Percentiles rank a stretch among this genome's conserved stretches.
These are phyloP conservation scores for Tipula unca DNA, from an alignment of 2,888 invertebrate species.

Conservation along the genomic window DNA sequence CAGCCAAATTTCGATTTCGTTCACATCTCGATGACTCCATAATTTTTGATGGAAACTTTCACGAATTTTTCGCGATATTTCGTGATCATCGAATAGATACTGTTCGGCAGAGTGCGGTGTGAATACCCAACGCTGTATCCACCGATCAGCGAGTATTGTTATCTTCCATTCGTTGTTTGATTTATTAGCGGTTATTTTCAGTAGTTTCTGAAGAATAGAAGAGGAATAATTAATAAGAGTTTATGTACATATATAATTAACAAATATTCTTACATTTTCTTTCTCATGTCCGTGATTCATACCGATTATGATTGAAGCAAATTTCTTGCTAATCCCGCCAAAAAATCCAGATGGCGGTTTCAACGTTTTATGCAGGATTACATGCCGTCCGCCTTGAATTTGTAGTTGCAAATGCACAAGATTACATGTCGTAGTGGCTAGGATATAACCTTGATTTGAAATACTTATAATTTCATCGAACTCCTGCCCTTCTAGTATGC, in stretches of 20 bases:
- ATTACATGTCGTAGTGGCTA: conserved; percentile 88
- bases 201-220: conserved; percentile 44
- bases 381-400: conserved; percentile 56
- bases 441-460: conserved; percentile 62
- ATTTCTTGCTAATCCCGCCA: conserved; percentile 72
- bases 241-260: neutral
- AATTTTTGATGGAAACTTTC: conserved; percentile 60
- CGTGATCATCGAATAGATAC: conserved; percentile 60
- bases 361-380: conserved; percentile 56
- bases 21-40: conserved; percentile 56
- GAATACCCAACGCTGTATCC: conserved; percentile 76
- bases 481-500: conserved; percentile 82
- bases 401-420: conserved; percentile 62
- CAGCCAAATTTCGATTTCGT: conserved; percentile 60
- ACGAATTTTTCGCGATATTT: conserved; percentile 60
- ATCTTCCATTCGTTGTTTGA: conserved; percentile 47
- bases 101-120: conserved; percentile 53
- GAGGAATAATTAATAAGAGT: neutral
- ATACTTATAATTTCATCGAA: conserved; percentile 65
- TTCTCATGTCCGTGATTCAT: conserved; percentile 37
- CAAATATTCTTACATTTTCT: conserved; percentile 37
- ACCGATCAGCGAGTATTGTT: conserved; percentile 66
- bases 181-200: conserved; percentile 54
- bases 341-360: conserved; percentile 74
- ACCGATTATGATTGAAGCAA: conserved; percentile 40